phyloP scores from a whole-genome alignment of 2,797 vertebrate species.

The Menidia menidia region DNA sequence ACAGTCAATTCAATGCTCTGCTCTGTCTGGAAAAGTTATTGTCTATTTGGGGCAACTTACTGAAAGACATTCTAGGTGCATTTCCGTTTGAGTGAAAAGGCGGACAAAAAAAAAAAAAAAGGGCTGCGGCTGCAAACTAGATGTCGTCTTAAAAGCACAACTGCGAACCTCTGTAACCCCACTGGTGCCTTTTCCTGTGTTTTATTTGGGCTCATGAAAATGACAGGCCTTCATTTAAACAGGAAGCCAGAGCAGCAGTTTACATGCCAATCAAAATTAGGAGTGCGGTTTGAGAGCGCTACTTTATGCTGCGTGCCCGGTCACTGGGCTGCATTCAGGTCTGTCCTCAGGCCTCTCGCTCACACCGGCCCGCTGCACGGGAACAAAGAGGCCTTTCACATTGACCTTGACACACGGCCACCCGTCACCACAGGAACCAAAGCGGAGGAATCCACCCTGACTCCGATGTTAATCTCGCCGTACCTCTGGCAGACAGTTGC shows the following conservation, averaged over 20 bases:
- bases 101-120: slow-evolving; percentile 42
- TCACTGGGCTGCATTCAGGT: slow-evolving; percentile 74
- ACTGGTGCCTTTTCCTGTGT: slow-evolving; percentile 22
- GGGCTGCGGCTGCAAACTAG: slow-evolving; percentile 23
- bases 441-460: slow-evolving; percentile 74
- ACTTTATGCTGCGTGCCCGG: slow-evolving; percentile 64
- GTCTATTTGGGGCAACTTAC: slow-evolving; percentile 60
- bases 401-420: slow-evolving; percentile 83
- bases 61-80: slow-evolving; percentile 71
- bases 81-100: slow-evolving; percentile 73
- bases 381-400: slow-evolving; percentile 85
- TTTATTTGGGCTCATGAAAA: slow-evolving; percentile 63
- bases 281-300: slow-evolving; percentile 54
- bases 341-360: slow-evolving; percentile 66
- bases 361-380: slow-evolving; percentile 64
- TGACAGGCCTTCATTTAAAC: slow-evolving; percentile 49
- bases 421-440: slow-evolving; percentile 83
- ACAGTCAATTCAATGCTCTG: slow-evolving; percentile 70
- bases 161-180: slow-evolving; percentile 17
- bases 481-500: slow-evolving; percentile 52
- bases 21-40: slow-evolving; percentile 75
- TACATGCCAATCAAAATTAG: slow-evolving; percentile 68
- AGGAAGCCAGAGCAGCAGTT: slow-evolving; percentile 30
- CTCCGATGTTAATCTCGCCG: slow-evolving; percentile 77
- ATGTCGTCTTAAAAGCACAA: slow-evolving; percentile 43